Evolutionary conservation across 2,888 invertebrate genomes (phyloP).

Genomic region (Cepaea hortensis): DNA sequence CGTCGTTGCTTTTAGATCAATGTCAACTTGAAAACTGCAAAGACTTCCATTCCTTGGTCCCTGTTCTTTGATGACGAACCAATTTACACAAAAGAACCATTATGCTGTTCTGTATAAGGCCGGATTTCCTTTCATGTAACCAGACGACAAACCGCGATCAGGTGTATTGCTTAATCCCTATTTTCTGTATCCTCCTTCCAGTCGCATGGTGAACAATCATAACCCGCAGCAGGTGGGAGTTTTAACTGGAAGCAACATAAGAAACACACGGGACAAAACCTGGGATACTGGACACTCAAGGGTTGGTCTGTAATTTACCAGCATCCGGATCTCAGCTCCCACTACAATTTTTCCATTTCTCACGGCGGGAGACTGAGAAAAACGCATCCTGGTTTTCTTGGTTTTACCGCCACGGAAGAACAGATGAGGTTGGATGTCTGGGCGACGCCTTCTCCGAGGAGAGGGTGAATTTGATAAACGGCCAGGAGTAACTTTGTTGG

Average conservation of each 20-base stretch:
- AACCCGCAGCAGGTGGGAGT: background rate
- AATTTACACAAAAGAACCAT: background rate
- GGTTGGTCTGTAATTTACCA: background rate
- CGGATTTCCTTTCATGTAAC: background rate
- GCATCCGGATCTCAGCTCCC: background rate
- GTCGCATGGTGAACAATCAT: background rate
- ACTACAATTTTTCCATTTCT: background rate
- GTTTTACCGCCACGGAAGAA: background rate
- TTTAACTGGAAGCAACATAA: conserved; percentile 14
- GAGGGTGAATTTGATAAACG: background rate
- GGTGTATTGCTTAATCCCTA: background rate
- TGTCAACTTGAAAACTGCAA: too few species aligned
- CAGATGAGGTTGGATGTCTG: background rate
- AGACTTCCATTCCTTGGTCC: too few species aligned
- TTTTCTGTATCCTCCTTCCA: too few species aligned
- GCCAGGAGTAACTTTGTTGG: background rate
- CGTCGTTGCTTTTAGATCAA: too few species aligned
- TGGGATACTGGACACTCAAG: background rate
- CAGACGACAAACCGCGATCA: background rate
- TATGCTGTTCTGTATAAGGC: background rate
- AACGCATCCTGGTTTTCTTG: background rate
- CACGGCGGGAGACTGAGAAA: background rate
- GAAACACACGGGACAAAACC: background rate
- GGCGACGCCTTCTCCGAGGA: background rate
- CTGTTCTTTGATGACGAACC: background rate